These are phyloP conservation scores for Helleia helle DNA, from an alignment of 2,888 invertebrate genomes.

Conservation along the genomic window DNA sequence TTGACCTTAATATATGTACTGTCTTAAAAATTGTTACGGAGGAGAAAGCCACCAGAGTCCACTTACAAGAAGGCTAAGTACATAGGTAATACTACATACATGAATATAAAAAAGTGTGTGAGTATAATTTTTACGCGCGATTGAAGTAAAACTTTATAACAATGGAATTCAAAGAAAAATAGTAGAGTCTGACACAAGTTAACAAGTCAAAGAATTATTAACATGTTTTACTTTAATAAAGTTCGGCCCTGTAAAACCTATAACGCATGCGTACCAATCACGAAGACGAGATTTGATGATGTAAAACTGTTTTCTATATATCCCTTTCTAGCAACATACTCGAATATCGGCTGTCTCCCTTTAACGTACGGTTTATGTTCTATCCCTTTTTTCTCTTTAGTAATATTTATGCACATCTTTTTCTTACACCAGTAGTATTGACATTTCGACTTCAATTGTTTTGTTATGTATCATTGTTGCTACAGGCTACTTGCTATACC, in stretches of 20 bases:
- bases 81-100: too few species aligned
- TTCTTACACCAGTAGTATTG: conserved; percentile 29
- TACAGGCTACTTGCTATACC: not conserved
- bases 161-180: too few species aligned
- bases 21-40: too few species aligned
- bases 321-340: conserved; percentile 34
- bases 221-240: too few species aligned
- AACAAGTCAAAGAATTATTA: too few species aligned
- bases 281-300: conserved; percentile 39
- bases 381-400: conserved; percentile 19
- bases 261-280: conserved; percentile 69
- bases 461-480: not conserved
- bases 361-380: conserved; percentile 37
- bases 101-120: too few species aligned
- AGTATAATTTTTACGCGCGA: too few species aligned
- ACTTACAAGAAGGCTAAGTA: too few species aligned
- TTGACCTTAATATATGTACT: too few species aligned
- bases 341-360: conserved; percentile 30
- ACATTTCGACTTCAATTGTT: conserved; percentile 4
- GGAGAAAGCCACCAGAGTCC: too few species aligned
- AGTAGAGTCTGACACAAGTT: too few species aligned
- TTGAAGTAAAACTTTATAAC: too few species aligned
- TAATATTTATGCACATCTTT: conserved; percentile 27
- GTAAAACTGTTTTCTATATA: conserved; percentile 38
- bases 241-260: conserved; percentile 35